A percentile compares a stretch with the other conserved stretches of the same genome.
Evolutionary conservation across 2,113 vertebrate species (phyloP).

Genomic region (Syngnathoides biaculeatus): DNA sequence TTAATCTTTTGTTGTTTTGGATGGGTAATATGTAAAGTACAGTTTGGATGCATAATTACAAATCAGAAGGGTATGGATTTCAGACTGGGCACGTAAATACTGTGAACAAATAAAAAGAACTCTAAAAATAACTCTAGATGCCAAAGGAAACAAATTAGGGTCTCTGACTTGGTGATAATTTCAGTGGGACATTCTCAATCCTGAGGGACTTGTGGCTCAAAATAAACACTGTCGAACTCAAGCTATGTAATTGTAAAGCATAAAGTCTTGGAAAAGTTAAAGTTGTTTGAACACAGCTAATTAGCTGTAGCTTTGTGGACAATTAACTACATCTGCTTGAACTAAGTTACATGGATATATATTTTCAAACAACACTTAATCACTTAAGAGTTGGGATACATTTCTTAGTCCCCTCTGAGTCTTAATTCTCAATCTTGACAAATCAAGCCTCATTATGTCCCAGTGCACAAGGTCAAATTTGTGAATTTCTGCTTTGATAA

Average conservation of each 20-base stretch:
- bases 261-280: constrained; percentile 37
- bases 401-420: not conserved
- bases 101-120: constrained; percentile 41
- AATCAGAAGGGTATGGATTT: constrained; percentile 31
- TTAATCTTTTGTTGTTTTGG: constrained; percentile 43
- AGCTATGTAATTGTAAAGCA: constrained; percentile 62
- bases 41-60: constrained; percentile 36
- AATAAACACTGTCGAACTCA: constrained; percentile 61
- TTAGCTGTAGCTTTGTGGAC: constrained; percentile 28
- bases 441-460: no score
- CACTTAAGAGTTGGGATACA: not conserved
- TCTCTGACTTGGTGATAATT: constrained; percentile 58
- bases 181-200: constrained; percentile 60
- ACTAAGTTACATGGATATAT: not conserved
- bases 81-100: constrained; percentile 36
- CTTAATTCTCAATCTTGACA: not conserved
- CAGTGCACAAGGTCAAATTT: no score
- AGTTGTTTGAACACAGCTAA: constrained; percentile 50
- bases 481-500: not conserved
- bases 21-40: constrained; percentile 37
- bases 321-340: constrained; percentile 3
- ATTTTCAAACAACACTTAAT: not conserved
- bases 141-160: constrained; percentile 69
- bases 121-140: constrained; percentile 65
- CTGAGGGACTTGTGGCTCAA: constrained; percentile 53